phyloP scores from a whole-genome alignment of 2,797 vertebrate species.

The Diplodus sargus region DNA sequence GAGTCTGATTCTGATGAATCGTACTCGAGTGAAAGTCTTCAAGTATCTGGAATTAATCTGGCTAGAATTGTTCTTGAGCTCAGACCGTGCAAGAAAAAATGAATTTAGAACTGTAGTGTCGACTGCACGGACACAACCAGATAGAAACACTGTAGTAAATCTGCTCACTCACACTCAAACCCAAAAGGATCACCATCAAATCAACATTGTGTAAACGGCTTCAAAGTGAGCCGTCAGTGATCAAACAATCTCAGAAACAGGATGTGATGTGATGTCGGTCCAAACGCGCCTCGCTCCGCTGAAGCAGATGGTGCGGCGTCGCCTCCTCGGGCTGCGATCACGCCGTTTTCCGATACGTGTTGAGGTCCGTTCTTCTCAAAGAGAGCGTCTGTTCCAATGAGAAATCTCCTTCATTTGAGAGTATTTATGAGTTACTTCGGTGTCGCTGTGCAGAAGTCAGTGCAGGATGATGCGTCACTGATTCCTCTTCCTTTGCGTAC shows the following conservation, averaged over 20 bases:
- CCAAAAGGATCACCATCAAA: no score
- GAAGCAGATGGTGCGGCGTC: conserved; percentile 61
- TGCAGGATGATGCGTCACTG: no score
- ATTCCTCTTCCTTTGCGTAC: no score
- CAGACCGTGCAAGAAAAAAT: no score
- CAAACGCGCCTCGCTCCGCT: conserved; percentile 16
- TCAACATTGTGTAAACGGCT: not conserved
- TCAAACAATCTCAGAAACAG: conserved; percentile 33
- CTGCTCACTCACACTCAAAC: not conserved
- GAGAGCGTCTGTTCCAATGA: conserved; percentile 11
- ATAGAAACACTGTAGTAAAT: not conserved
- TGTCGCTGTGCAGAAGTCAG: no score
- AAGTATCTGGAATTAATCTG: no score
- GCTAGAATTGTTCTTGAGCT: no score
- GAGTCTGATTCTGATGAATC: no score
- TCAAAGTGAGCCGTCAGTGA: conserved; percentile 33
- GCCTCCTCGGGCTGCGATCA: conserved; percentile 36
- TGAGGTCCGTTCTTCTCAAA: conserved; percentile 14
- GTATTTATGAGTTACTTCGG: no score
- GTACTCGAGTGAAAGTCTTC: no score
- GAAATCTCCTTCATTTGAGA: no score
- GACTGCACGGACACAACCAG: not conserved
- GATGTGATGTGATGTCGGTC: conserved; percentile 12
- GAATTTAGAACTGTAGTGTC: no score
- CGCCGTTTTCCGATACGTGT: conserved; percentile 9